Base-by-base conservation (phyloP, 2,888 invertebrate species). In the Neoscelio sp. region DNA sequence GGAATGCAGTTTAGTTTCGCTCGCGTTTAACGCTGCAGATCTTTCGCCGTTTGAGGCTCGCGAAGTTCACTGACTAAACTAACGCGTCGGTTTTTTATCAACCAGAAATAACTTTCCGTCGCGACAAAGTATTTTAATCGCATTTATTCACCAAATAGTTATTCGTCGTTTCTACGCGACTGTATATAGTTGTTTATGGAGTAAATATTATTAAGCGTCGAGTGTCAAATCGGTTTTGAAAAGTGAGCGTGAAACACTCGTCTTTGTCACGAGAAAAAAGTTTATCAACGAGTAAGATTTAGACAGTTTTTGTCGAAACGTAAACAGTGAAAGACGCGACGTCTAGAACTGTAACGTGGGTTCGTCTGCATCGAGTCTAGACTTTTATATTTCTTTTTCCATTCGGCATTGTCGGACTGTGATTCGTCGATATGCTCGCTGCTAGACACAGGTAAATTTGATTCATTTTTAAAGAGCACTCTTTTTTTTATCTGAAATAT, bases 391-490 rank as follows among this genome's bases (percentile, higher is more conserved):
- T 42, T 15, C 0, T 46, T 46, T 70, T 60, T 68, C 64, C 26
- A 33, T 56, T 64, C 50, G 10, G 20, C 68, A n/a, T n/a, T 50
- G 73, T 54, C 50, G 44, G 33, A 74, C 18, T 62, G 18, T 28
- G 28, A 65, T 12, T 60, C 15, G 54, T 12, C 74, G 60, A 64
- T n/a, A 86, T 88, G 88, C 76, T 88, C 67, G 87, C 87, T 5
- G 87, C 86, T 8, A 85, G 86, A 65, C 87, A 86, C 82, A 88
- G 87, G 89, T 88, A 81, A 86, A 84, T 28, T 17, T 8, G 42
- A 38, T 38, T 64, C 38, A 48, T 17, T 48, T 20, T 40, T 40
- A n/a, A n/a, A n/a, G n/a, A n/a, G n/a, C n/a, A n/a, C n/a, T n/a
- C n/a, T n/a, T n/a, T n/a, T n/a, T n/a, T n/a, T n/a, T n/a, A n/a